phyloP scores from a whole-genome alignment of 2,888 invertebrate species.

The Ennomos quercinarius region DNA sequence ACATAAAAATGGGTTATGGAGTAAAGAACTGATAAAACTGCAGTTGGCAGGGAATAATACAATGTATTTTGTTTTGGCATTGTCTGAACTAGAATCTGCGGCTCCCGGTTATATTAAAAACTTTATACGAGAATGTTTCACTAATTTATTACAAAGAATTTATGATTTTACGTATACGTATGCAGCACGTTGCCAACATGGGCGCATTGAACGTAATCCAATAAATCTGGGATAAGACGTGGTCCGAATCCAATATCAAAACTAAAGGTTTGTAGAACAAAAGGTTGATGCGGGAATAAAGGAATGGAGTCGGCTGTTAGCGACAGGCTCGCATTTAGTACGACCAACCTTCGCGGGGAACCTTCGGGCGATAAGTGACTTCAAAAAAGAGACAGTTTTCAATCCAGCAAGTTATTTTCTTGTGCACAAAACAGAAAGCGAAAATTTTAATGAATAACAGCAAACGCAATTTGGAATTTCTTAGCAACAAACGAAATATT shows the following conservation, averaged over 20 bases:
- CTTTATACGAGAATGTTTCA: not conserved
- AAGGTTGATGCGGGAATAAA: constrained; percentile 66
- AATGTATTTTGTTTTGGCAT: constrained; percentile 15
- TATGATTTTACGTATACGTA: constrained; percentile 25
- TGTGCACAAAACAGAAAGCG: too few species aligned
- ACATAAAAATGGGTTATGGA: too few species aligned
- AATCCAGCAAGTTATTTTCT: too few species aligned
- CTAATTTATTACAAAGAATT: constrained; percentile 18
- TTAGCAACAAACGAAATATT: too few species aligned
- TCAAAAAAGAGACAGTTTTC: too few species aligned
- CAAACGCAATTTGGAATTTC: too few species aligned
- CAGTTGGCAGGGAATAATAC: constrained; percentile 13
- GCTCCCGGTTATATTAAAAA: not conserved
- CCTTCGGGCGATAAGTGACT: too few species aligned
- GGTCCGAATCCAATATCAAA: constrained; percentile 62
- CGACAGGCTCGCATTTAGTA: constrained; percentile 7
- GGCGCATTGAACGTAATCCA: constrained; percentile 53
- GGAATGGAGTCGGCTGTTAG: constrained; percentile 56
- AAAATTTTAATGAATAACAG: too few species aligned
- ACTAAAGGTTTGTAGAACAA: constrained; percentile 65
- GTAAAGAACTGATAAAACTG: not conserved
- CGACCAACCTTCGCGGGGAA: not conserved
- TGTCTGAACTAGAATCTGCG: constrained; percentile 6
- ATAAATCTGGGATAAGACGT: constrained; percentile 59
- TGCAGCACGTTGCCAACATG: constrained; percentile 37